Conservation (phyloP, 1,140 invertebrate species). For the Artemia franciscana region DNA sequence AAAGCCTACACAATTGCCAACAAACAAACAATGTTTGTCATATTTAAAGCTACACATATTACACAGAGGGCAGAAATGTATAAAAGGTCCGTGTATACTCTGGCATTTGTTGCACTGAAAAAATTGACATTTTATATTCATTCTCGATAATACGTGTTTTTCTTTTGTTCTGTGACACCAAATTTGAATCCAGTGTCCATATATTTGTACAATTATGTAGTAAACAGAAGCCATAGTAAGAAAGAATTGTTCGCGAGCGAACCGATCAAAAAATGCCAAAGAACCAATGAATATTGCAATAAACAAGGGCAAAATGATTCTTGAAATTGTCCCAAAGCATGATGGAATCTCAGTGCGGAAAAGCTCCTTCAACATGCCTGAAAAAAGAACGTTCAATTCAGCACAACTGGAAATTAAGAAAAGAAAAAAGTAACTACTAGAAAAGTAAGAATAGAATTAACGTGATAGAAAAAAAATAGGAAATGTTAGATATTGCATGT, state of each 20-base stretch:
- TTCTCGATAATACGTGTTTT: too few species aligned
- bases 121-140: too few species aligned
- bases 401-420: too few species aligned
- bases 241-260: not conserved
- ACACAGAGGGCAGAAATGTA: constrained; percentile 8
- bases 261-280: not conserved
- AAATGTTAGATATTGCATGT: too few species aligned
- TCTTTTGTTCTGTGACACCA: not conserved
- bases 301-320: not conserved
- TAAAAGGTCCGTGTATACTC: not conserved
- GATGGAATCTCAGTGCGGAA: not conserved
- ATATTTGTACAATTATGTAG: not conserved
- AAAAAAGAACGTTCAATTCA: too few species aligned
- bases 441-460: too few species aligned
- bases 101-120: not conserved
- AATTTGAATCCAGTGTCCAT: not conserved
- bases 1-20: constrained; percentile 5
- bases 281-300: not conserved
- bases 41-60: constrained; percentile 2
- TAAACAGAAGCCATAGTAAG: not conserved
- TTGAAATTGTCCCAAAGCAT: not conserved
- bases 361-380: too few species aligned
- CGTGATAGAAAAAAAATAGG: too few species aligned
- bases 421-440: too few species aligned
- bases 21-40: constrained; percentile 8